Evolutionary conservation across 2,113 vertebrate genomes (phyloP), one percentile per base, ranked within the genome.

Genomic region (Prionailurus bengalensis): DNA sequence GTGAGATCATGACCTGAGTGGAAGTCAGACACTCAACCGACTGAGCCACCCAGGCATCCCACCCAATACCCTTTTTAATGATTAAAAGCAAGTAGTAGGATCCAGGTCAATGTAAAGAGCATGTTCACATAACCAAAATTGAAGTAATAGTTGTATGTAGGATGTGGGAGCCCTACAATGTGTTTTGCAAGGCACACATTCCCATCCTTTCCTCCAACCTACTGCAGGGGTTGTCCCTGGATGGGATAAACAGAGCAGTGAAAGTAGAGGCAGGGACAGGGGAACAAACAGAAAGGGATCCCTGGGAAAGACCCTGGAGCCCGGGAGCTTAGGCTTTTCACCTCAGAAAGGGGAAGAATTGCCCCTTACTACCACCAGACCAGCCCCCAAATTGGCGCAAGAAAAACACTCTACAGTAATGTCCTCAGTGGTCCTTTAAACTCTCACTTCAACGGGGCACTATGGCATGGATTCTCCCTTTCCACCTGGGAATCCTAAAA

Each of bases 1-100:
- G 21, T 61, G 58, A 61, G 58, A 61, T 23, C 58, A 61, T 61
- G 21, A 23, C 58, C 58, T 61, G 58, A 55, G 17, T 17, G 6
- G 17, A 23, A 23, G 58, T 61, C 58, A 61, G 21, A 61, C 19
- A 61, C 21, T 61, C 53, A 55, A 16, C 21, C 21, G 58, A 61
- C 58, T 61, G 58, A 61, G 17, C 58, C 21, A 61, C 58, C 21
- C 53, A 19, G 21, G 58, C 21, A 23, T 17, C 21, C 58, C 58
- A 89, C 12, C 48, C 39, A 78, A 55, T 51, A 82, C 29, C 10
- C 33, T 86, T 55, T 39, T 65, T 36, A 91, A 85, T 45, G 70
- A 74, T 53, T 83, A 79, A 91, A 55, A 95, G 10, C 42, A 68
- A 95, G 48, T 14, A 94, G 29, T n/a, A 58, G 55, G 63, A 81